These are phyloP conservation scores for Callaeas wilsoni DNA, from an alignment of 2,113 vertebrate genomes.

Conservation along the genomic window DNA sequence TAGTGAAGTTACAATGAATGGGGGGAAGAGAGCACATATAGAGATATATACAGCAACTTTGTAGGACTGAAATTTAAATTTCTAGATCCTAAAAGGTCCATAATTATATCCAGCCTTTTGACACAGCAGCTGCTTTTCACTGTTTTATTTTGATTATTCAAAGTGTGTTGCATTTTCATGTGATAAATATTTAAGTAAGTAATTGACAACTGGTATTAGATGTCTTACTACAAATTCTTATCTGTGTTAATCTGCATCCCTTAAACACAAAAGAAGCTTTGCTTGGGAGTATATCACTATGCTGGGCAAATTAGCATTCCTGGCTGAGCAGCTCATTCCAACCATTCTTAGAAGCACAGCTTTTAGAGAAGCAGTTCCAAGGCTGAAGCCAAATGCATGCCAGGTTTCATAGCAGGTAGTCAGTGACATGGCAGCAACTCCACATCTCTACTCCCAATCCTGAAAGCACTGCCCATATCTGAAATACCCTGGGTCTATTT, in stretches of 20 bases:
- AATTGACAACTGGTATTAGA: not conserved
- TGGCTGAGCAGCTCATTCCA: not conserved
- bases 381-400: not conserved
- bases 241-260: not conserved
- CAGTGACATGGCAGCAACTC: not conserved
- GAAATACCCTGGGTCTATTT: not conserved
- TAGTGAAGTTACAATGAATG: not conserved
- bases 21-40: not conserved
- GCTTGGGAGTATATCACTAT: not conserved
- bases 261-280: constrained; percentile 4
- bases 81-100: not conserved
- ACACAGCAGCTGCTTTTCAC: not conserved
- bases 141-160: not conserved
- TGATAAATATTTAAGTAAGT: not conserved
- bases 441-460: not conserved
- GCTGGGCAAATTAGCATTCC: not conserved
- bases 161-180: not conserved
- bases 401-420: constrained; percentile 26
- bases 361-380: not conserved
- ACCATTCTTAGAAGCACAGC: not conserved
- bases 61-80: not conserved
- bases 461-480: not conserved
- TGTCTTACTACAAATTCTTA: not conserved
- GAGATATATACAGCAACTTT: not conserved
- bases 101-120: not conserved